Evolutionary conservation across 2,797 vertebrate genomes (phyloP).

Genomic region (Pyrocephalus nanus): DNA sequence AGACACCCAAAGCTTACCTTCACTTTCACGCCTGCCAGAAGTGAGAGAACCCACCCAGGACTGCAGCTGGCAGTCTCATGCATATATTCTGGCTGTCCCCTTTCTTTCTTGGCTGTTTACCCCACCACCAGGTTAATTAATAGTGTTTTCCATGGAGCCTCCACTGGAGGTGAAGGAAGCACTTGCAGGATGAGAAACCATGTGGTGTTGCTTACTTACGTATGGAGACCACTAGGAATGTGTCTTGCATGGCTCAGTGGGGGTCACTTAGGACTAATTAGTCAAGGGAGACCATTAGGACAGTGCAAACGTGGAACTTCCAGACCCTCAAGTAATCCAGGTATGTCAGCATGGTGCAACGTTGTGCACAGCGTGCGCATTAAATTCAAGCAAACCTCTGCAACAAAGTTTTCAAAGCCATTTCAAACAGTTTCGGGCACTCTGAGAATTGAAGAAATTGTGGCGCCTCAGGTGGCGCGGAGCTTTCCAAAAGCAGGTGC

Average conservation of each 20-base stretch:
- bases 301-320: background rate
- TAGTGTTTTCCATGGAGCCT: background rate
- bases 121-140: background rate
- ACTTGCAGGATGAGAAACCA: background rate
- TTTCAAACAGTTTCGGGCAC: background rate
- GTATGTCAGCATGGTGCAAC: fast-evolving
- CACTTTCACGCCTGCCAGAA: background rate
- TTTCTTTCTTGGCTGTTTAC: background rate
- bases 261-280: background rate
- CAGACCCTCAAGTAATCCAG: background rate
- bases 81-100: background rate
- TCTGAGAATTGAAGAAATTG: background rate
- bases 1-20: background rate
- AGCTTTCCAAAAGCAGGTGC: background rate
- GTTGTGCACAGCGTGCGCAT: fast-evolving
- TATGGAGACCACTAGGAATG: background rate
- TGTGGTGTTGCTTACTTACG: background rate
- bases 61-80: background rate
- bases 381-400: background rate
- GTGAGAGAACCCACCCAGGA: background rate
- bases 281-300: background rate
- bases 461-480: background rate
- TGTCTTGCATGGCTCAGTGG: background rate
- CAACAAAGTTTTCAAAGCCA: background rate
- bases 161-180: background rate